Base-by-base conservation (phyloP, 2,888 invertebrate species). In the Leptopilina drosophilae region DNA sequence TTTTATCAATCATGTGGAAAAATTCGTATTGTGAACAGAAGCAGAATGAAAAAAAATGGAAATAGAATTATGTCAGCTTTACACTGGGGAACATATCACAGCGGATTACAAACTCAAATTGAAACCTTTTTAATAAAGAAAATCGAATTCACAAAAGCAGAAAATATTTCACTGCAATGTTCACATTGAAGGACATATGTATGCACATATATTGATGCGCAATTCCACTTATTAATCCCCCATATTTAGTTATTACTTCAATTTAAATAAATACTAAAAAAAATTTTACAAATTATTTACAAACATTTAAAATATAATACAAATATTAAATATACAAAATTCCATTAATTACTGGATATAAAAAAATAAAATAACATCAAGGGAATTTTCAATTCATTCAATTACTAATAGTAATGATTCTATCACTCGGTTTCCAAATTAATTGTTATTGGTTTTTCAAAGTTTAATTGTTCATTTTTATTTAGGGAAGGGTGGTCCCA, bases 61-160 rank as follows among this genome's bases (percentile, higher is more conserved):
- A 56, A 73, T 33, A 73, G 73, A 53, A 73, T 56, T 49, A 73
- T 56, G 26, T 26, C 73, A 73, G 53, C 33, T 53, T 56, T 73
- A 14, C 56, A 73, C 9, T n/a, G 33, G 73, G 33, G 73, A 73
- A 73, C 73, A 33, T 56, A 73, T 53, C 73, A 64, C 33, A 14
- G 33, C 33, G 33, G 73, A 73, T 73, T 73, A 56, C 53, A 73
- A 42, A 33, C 53, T 53, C 53, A 14, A 49, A 14, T n/a, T 33
- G 53, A 56, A 73, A 73, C 33, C 73, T 33, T 73, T 56, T 73
- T 56, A 56, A 73, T 56, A 56, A 33, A 56, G 5, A 4, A 53
- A 8, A 53, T 73, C 33, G 33, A 73, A 33, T 73, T 56, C n/a
- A 73, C 73, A 73, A 69, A 42, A 12, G 69, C 53, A 53, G 26